These are phyloP conservation scores for Sternarchorhynchus goeldii DNA, from an alignment of 2,797 vertebrate genomes.

Conservation along the genomic window DNA sequence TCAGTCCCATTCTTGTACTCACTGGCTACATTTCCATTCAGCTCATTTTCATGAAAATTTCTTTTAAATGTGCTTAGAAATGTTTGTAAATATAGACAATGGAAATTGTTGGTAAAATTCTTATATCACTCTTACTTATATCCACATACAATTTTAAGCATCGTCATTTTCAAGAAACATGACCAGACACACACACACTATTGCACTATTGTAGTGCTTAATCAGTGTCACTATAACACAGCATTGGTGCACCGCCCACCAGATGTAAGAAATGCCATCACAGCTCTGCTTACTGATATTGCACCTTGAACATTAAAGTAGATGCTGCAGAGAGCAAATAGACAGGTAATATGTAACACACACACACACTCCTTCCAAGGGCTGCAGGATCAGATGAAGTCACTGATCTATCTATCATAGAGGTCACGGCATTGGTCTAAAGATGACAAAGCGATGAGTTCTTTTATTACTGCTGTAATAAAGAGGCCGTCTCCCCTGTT, in stretches of 20 bases:
- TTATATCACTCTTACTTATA: no score
- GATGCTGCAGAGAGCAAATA: conserved; percentile 25
- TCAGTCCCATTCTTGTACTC: conserved; percentile 8
- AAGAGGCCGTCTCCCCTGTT: conserved; percentile 4
- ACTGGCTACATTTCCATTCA: not conserved
- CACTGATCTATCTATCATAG: conserved; percentile 1
- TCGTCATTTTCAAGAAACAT: no score
- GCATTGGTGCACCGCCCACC: conserved; percentile 41
- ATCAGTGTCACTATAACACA: conserved; percentile 50
- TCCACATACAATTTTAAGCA: no score
- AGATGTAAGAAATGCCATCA: conserved; percentile 42
- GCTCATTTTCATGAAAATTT: no score
- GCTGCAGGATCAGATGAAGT: conserved; percentile 31
- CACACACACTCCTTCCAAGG: conserved; percentile 1
- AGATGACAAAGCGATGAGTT: conserved; percentile 35
- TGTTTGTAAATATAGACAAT: no score
- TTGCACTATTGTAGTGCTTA: conserved; percentile 30
- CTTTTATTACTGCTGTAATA: conserved; percentile 42
- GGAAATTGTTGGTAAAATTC: no score
- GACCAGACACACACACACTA: not conserved
- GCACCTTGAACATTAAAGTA: conserved; percentile 23
- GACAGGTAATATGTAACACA: conserved; percentile 45
- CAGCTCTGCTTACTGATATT: conserved; percentile 37
- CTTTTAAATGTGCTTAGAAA: no score
- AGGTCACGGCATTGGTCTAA: conserved; percentile 39